A percentile compares a stretch with the other conserved stretches of the same genome.
These are phyloP conservation scores for Drosophila seguyi DNA, from an alignment of 1,140 invertebrate species.

Conservation along the genomic window DNA sequence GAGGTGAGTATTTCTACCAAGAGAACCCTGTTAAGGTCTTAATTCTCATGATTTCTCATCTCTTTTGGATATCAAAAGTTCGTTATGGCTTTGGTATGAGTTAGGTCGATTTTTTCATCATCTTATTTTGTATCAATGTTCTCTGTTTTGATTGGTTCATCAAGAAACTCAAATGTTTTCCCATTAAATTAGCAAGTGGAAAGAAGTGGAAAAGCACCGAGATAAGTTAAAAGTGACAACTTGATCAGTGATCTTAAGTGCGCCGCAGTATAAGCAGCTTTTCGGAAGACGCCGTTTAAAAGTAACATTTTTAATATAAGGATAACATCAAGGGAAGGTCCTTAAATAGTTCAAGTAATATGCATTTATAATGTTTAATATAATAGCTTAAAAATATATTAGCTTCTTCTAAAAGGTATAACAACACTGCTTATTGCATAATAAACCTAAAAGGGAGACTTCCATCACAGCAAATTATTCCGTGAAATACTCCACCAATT, in stretches of 20 bases:
- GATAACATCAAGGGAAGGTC: background rate
- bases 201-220: constrained; percentile 10
- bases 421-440: background rate
- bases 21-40: background rate
- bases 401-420: background rate
- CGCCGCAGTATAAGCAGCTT: constrained; percentile 1
- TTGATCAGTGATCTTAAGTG: constrained; percentile 16
- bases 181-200: constrained; percentile 10
- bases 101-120: background rate
- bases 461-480: background rate
- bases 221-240: background rate
- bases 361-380: background rate
- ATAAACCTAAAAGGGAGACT: background rate
- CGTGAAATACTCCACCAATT: background rate
- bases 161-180: constrained; percentile 20
- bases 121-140: background rate
- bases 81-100: rapidly evolving
- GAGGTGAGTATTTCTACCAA: constrained; percentile 77
- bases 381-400: background rate
- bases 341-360: background rate
- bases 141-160: background rate
- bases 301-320: background rate
- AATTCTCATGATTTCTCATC: background rate
- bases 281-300: background rate
- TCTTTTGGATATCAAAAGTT: background rate